These are phyloP conservation scores for Etheostoma spectabile DNA, from an alignment of 2,113 vertebrate genomes.

Conservation along the genomic window DNA sequence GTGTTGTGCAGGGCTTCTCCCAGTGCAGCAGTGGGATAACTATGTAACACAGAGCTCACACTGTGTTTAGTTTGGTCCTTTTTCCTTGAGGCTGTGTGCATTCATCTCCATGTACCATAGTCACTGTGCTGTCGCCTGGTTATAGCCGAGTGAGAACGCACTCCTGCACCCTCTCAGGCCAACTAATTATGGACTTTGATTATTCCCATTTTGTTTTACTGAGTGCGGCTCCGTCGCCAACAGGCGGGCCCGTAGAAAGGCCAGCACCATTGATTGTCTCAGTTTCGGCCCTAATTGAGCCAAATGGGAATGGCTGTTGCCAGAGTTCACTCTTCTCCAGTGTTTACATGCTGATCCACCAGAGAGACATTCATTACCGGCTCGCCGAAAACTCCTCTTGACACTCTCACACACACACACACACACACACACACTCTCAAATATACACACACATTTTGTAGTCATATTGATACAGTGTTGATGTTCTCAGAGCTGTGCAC, in stretches of 20 bases:
- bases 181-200: conserved; percentile 86
- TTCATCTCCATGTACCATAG: conserved; percentile 56
- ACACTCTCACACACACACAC: conserved; percentile 45
- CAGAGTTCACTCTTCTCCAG: conserved; percentile 83
- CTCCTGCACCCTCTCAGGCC: conserved; percentile 73
- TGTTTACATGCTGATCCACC: conserved; percentile 82
- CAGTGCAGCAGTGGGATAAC: conserved; percentile 43
- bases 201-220: conserved; percentile 83
- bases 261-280: conserved; percentile 82
- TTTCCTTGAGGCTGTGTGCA: conserved; percentile 58
- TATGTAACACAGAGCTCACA: conserved; percentile 28
- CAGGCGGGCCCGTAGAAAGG: conserved; percentile 78
- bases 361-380: conserved; percentile 80
- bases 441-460: conserved; percentile 50
- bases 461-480: conserved; percentile 68
- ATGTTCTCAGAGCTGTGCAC: conserved; percentile 61
- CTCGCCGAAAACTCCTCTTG: conserved; percentile 68
- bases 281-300: conserved; percentile 86
- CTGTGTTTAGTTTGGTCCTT: conserved; percentile 51
- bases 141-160: conserved; percentile 63
- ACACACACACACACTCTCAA: conserved; percentile 33
- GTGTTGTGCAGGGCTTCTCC: conserved; percentile 30
- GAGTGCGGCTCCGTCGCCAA: conserved; percentile 72
- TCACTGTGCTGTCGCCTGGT: conserved; percentile 23
- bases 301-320: conserved; percentile 86